Evolutionary conservation across 1,140 invertebrate genomes (phyloP), one percentile per base, ranked within the genome.

Genomic region (Drosophila insularis): DNA sequence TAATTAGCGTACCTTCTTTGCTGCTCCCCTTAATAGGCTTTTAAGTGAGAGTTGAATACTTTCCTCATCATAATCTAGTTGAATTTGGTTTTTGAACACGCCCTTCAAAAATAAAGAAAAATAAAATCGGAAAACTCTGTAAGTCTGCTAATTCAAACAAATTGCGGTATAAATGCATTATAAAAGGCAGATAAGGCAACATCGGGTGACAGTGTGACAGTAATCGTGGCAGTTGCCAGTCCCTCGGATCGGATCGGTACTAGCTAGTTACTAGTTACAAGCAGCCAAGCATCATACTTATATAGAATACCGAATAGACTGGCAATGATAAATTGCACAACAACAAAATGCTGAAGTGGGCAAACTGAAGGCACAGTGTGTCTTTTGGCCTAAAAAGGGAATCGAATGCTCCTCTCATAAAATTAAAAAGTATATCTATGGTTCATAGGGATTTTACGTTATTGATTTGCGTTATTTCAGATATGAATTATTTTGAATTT

Each of bases 111-210:
- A 80, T n/a, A n/a, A 71, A 55, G 37, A 78, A 72, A 78, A 43
- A 4, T 4, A 27, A 27, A 27, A 27, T 27, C 27, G 0, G 5
- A 27, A 27, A 27, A 27, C 6, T 43, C 40, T 50, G 59, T 39
- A 27, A 72, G 68, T 63, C 39, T 74, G 74, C 75, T 86, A 86
- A 86, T 86, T 86, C 82, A 86, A 86, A 86, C 82, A 86, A 86
- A 86, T 86, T 86, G 82, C 78, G 75, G 71, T 75, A 86, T 86
- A 86, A 86, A 81, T 78, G 81, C 81, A 86, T 78, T 78, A 86
- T 78, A 81, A 86, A 81, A 84, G 78, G 64, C 78, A 85, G 81
- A 85, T 78, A 56, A 80, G 78, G 31, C 78, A 68, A 63, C 78
- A 65, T 43, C 63, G 70, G 64, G 61, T 71, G 71, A 80, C 71